Evolutionary conservation across 2,888 invertebrate genomes (phyloP).

Genomic region (Lochmaea capreae): DNA sequence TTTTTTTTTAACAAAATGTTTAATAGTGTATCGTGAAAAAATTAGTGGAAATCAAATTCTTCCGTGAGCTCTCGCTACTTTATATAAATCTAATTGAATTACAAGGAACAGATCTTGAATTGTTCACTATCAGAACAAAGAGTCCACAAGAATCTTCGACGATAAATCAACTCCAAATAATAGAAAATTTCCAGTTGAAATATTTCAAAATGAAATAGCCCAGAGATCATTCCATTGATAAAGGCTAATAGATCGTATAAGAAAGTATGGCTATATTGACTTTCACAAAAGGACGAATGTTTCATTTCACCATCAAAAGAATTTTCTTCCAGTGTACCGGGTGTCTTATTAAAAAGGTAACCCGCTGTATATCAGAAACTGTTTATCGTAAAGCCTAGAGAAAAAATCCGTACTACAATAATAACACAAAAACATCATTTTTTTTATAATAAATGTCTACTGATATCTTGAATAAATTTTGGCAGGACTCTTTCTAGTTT

Average conservation of each 20-base stretch:
- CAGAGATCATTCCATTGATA: conserved; percentile 32
- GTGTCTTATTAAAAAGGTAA: too few relatives aligned
- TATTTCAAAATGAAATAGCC: conserved; percentile 36
- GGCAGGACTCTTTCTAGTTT: too few relatives aligned
- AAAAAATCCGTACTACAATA: too few relatives aligned
- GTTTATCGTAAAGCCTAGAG: too few relatives aligned
- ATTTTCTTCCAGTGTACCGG: not conserved
- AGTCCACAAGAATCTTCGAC: conserved; percentile 27
- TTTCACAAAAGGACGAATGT: conserved; percentile 21
- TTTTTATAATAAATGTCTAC: too few relatives aligned
- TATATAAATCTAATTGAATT: conserved; percentile 31
- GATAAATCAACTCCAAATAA: conserved; percentile 34
- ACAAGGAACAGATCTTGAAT: conserved; percentile 18
- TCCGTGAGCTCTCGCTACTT: not conserved
- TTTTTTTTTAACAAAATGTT: too few relatives aligned
- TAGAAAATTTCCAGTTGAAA: conserved; percentile 35
- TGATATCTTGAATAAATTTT: too few relatives aligned
- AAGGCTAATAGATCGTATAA: conserved; percentile 31
- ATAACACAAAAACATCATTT: too few relatives aligned
- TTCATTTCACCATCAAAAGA: conserved; percentile 22
- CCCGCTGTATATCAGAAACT: too few relatives aligned
- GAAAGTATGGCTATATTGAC: conserved; percentile 31
- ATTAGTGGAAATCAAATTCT: not conserved
- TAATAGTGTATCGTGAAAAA: too few relatives aligned
- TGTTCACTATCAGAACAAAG: conserved; percentile 28